Base-by-base conservation (phyloP, 1,140 invertebrate species). In the Magallana angulata region DNA sequence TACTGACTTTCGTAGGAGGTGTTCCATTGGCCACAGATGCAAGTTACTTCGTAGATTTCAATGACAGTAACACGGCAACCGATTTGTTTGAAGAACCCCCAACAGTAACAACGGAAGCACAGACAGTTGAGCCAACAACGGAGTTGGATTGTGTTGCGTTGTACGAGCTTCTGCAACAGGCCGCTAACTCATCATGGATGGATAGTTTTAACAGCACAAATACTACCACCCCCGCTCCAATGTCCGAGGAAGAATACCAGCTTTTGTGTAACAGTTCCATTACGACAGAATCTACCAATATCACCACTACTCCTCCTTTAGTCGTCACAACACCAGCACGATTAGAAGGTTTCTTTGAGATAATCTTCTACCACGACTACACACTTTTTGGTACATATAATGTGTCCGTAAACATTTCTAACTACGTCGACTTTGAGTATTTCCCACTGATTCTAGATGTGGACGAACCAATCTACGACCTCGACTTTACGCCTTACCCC, bases 361-460 rank as follows among this genome's bases (percentile, higher is more conserved):
- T 89, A 76, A 30, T 85, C 8, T 59, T 88, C 30, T 84, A 9
- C 57, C 88, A 91, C 76, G 12, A 81, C 7, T 91, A 89, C 62
- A 76, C 58, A 12, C 12, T 7, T 5, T 62, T 68, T 59, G 87
- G 86, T 12, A 90, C 88, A 18, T 89, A 91, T 62, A 89, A 91
- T 76, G 68, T 91, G 3, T 80, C 89, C 14, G n/a, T 89, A 1
- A 91, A 91, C 58, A 82, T 91, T 3, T 91, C 90, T 0, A 91
- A 91, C 83, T 81, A 89, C 16, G 91, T 91, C 57, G 91, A 88
- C 60, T 91, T 57, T 57, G 88, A 87, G 48, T 82, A 68, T n/a
- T 71, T 91, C n/a, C 62, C 82, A 56, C 48, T 87, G 14, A 48
- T 85, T 7, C 36, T 91, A 12, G 88, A 90, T 68, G 88, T 89